Evolutionary conservation across 2,797 vertebrate genomes (phyloP).

Genomic region (Oreochromis mossambicus): DNA sequence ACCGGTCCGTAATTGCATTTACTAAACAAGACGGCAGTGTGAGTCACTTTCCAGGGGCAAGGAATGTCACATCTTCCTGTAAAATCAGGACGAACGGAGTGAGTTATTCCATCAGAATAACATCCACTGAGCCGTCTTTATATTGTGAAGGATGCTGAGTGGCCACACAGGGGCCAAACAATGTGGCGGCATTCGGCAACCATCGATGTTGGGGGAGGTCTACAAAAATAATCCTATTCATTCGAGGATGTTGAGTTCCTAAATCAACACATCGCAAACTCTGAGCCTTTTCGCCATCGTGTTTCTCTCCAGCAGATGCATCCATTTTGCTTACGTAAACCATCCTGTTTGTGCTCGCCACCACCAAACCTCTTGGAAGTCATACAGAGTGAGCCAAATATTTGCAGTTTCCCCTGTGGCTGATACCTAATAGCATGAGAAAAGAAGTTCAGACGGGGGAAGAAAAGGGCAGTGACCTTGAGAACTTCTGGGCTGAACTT

Average conservation of each 20-base stretch:
- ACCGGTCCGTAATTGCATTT: constrained; percentile 51
- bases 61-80: constrained; percentile 64
- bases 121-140: constrained; percentile 35
- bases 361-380: constrained; percentile 56
- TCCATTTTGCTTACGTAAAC: constrained; percentile 41
- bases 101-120: constrained; percentile 32
- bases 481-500: constrained; percentile 73
- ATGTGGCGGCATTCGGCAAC: not conserved
- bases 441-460: constrained; percentile 53
- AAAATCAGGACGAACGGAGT: constrained; percentile 24
- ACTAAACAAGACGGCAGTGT: constrained; percentile 56
- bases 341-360: constrained; percentile 65
- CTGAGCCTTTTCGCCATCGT: not conserved
- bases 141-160: constrained; percentile 43
- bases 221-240: constrained; percentile 45
- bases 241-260: constrained; percentile 37
- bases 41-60: constrained; percentile 57
- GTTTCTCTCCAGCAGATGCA: constrained; percentile 34
- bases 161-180: constrained; percentile 40
- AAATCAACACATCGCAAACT: constrained; percentile 29
- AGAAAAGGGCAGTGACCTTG: constrained; percentile 73
- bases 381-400: constrained; percentile 66
- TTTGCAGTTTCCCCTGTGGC: constrained; percentile 68
- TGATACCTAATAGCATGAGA: constrained; percentile 78
- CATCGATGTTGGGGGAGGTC: constrained; percentile 18